phyloP scores from a whole-genome alignment of 1,140 invertebrate genomes.

The Drosophila yakuba region DNA sequence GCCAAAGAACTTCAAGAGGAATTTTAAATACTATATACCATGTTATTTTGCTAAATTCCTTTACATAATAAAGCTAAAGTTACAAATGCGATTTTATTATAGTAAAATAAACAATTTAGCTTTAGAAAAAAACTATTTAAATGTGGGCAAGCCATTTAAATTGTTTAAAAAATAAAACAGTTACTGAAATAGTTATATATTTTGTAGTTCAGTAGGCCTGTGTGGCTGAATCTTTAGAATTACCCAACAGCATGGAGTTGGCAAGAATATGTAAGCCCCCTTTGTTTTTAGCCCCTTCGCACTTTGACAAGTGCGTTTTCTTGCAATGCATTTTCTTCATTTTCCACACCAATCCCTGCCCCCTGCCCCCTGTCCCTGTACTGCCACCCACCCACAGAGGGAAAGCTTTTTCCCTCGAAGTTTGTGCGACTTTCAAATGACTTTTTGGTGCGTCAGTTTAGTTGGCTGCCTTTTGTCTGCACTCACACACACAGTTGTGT shows the following conservation, averaged over 20 bases:
- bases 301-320: conserved; percentile 35
- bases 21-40: no score
- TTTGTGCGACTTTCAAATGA: conserved; percentile 57
- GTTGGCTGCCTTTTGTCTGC: conserved; percentile 31
- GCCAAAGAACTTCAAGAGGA: neutral
- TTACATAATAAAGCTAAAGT: no score
- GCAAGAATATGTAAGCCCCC: conserved; percentile 3
- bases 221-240: neutral
- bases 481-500: neutral
- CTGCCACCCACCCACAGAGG: conserved; percentile 1
- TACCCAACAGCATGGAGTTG: neutral
- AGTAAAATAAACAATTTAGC: no score
- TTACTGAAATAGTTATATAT: no score
- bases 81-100: neutral
- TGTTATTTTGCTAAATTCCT: no score
- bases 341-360: conserved; percentile 11
- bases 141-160: no score
- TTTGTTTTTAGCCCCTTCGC: neutral
- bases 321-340: conserved; percentile 20
- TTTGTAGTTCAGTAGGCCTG: no score
- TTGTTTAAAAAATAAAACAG: no score
- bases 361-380: no score
- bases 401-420: conserved; percentile 9
- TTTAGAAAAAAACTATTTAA: neutral
- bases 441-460: conserved; percentile 48